Base-by-base conservation (phyloP, 92 coral and sea anemone species). In the Siderastrea radians region DNA sequence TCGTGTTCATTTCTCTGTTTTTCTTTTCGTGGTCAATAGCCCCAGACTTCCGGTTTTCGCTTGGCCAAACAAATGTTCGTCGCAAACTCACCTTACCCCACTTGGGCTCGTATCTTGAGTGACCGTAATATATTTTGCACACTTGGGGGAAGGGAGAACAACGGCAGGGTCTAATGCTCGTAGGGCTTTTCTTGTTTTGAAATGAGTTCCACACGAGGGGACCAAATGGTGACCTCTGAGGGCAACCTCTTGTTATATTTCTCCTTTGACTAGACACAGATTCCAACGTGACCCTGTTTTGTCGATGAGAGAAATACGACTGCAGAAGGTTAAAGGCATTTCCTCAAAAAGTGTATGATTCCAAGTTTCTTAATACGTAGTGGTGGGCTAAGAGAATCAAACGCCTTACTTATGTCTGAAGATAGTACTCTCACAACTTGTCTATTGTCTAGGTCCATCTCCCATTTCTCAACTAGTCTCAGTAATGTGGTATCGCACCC, bases 181-280 rank as follows among this genome's bases (percentile, higher is more conserved):
- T n/a, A n/a, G n/a, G n/a, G n/a, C n/a, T n/a, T n/a, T n/a, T n/a
- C n/a, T n/a, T n/a, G 49, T 74, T 51, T 74, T 74, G 78, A 74
- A 74, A 49, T 74, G 78, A 74, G 78, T 74, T 74, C 58, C 44
- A 49, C 60, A 74, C 49, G 78, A 74, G 77, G 77, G 77, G 14
- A 49, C 78, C 58, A 66, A 66, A 66, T n/a, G 71, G 45, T 16
- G 71, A 66, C 45, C 8, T 0, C 10, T 48, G 17, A 16, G 78
- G 60, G 49, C 78, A 74, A 74, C 78, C 78, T 49, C 47, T 0
- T 51, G 14, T 49, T 74, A 60, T 26, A 74, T 74, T 50, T 57
- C 58, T 13, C 68, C 17, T 8, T 15, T 57, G 82, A 44, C 82
- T 77, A 9, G n/a, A 57, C 5, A 57, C 69, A 10, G 68, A 47